phyloP scores from a whole-genome alignment of 2,113 vertebrate species.

The Phaethon lepturus region DNA sequence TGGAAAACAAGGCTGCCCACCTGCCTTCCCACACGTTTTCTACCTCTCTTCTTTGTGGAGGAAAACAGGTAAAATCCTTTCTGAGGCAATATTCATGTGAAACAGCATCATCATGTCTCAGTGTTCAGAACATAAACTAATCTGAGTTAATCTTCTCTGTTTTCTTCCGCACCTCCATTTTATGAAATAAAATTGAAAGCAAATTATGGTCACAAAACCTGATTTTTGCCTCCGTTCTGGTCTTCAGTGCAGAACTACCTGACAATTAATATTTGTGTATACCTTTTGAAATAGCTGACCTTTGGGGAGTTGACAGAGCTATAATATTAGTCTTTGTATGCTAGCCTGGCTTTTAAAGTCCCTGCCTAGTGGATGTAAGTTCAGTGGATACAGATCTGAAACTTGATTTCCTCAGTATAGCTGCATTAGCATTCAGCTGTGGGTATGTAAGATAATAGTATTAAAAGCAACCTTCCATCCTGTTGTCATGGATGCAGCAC shows the following conservation, averaged over 20 bases:
- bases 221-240: constrained; percentile 35
- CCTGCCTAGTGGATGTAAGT: constrained; percentile 68
- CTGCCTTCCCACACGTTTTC: not conserved
- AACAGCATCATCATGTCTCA: not conserved
- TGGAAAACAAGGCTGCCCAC: not conserved
- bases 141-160: constrained; percentile 24
- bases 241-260: constrained; percentile 28
- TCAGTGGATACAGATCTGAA: constrained; percentile 79
- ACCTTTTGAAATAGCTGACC: constrained; percentile 59
- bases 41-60: not conserved
- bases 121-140: not conserved
- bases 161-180: constrained; percentile 29
- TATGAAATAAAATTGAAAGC: constrained; percentile 14
- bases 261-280: constrained; percentile 36
- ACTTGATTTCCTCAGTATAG: constrained; percentile 78
- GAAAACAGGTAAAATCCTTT: not conserved
- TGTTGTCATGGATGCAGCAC: constrained; percentile 85
- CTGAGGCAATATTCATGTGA: not conserved
- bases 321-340: constrained; percentile 58
- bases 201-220: constrained; percentile 33
- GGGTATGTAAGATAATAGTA: constrained; percentile 84
- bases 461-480: constrained; percentile 83
- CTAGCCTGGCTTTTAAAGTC: constrained; percentile 55
- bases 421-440: constrained; percentile 84
- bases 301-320: constrained; percentile 56